A percentile compares a stretch with the other conserved stretches of the same genome.
phyloP scores from a whole-genome alignment of 2,113 vertebrate species.

The Phyllostomus discolor region DNA sequence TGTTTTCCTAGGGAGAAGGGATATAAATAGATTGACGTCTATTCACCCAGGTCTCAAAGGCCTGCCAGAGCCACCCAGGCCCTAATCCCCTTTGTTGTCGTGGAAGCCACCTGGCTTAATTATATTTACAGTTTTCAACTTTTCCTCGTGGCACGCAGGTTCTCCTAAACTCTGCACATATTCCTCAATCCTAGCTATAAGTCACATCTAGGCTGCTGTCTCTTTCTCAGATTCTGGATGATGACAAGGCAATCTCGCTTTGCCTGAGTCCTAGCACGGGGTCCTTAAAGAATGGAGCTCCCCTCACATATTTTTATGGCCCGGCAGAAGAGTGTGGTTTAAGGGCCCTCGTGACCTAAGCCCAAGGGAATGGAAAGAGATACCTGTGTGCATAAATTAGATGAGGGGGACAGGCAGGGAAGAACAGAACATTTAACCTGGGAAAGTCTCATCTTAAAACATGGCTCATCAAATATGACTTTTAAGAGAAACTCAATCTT shows the following conservation, averaged over 20 bases:
- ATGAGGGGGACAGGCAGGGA: background rate
- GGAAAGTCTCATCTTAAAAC: background rate
- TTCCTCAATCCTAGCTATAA: background rate
- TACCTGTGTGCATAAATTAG: background rate
- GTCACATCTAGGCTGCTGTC: background rate
- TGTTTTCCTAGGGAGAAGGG: constrained; percentile 28
- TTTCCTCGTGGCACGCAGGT: background rate
- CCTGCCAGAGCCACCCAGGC: constrained; percentile 55
- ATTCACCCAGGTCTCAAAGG: constrained; percentile 54
- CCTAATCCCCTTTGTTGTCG: constrained; percentile 58
- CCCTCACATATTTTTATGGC: background rate
- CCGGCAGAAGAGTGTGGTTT: background rate
- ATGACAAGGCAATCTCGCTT: background rate
- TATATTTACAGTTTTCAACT: constrained; percentile 60
- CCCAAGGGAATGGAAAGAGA: background rate
- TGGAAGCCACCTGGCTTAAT: constrained; percentile 65
- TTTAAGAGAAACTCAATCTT: background rate
- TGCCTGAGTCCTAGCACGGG: background rate
- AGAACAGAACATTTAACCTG: background rate
- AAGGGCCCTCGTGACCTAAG: constrained; percentile 4
- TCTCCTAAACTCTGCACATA: background rate
- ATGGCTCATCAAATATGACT: background rate
- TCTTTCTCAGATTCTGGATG: background rate
- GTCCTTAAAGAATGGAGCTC: background rate
- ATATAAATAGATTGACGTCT: constrained; percentile 67